Evolutionary conservation across 92 coral and sea anemone species (phyloP).

Genomic region (Diadumene lineata): DNA sequence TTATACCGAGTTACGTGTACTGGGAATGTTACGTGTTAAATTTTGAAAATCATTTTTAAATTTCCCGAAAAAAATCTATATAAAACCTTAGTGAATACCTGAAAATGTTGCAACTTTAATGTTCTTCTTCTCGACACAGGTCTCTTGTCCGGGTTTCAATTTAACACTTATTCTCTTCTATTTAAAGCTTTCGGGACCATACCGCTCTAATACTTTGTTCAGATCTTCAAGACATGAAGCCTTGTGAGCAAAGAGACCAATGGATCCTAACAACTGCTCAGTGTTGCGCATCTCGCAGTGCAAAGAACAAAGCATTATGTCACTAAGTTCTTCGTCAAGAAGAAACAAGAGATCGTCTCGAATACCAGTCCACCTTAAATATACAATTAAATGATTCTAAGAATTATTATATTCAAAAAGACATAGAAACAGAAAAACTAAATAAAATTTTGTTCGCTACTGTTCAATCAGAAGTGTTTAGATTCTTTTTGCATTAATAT

Average conservation of each 20-base stretch:
- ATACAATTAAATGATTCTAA: too few species aligned
- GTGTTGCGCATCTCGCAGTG: conserved; percentile 67
- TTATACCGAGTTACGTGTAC: too few species aligned
- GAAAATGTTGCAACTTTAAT: conserved; percentile 58
- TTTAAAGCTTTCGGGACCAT: conserved; percentile 60
- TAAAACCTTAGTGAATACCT: conserved; percentile 40
- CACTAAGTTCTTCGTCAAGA: conserved; percentile 39
- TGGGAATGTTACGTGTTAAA: neutral
- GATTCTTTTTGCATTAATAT: too few species aligned
- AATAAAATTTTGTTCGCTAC: too few species aligned
- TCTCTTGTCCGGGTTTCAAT: conserved; percentile 45
- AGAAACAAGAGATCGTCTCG: conserved; percentile 56
- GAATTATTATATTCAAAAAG: too few species aligned
- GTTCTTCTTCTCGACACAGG: conserved; percentile 34
- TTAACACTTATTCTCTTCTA: conserved; percentile 47
- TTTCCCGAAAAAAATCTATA: neutral
- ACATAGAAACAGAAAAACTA: too few species aligned
- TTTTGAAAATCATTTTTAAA: too few species aligned
- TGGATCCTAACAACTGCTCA: conserved; percentile 48
- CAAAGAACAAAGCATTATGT: conserved; percentile 62
- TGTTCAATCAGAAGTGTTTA: too few species aligned
- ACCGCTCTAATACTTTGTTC: conserved; percentile 30
- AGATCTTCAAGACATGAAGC: conserved; percentile 38
- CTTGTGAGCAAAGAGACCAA: conserved; percentile 51
- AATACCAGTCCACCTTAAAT: conserved; percentile 58